phyloP scores from a whole-genome alignment of 2,888 invertebrate genomes.

The Caenorhabditis doughertyi region DNA sequence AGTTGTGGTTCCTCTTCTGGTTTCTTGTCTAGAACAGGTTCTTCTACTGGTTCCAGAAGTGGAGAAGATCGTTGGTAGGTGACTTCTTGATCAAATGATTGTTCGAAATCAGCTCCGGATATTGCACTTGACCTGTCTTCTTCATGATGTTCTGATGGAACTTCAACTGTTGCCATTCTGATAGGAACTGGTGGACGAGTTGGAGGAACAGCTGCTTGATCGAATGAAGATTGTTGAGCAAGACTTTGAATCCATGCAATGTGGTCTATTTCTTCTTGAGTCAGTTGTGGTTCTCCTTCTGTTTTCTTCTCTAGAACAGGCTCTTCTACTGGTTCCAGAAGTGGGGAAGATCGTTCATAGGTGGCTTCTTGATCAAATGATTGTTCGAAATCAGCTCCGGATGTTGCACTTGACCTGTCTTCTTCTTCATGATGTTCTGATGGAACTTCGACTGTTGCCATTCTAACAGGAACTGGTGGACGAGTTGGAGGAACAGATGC shows the following conservation, averaged over 20 bases:
- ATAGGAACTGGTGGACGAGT: not conserved
- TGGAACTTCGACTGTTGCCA: constrained; percentile 2
- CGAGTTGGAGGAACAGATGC: constrained; percentile 9
- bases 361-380: constrained; percentile 42
- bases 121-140: constrained; percentile 56
- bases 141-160: not conserved
- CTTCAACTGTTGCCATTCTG: not conserved
- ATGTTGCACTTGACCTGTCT: constrained; percentile 58
- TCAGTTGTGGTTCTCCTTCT: constrained; percentile 16
- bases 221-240: constrained; percentile 31
- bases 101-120: constrained; percentile 53
- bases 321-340: constrained; percentile 26
- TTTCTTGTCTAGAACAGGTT: not conserved
- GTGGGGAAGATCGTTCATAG: constrained; percentile 20
- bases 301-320: not conserved
- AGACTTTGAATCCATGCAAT: constrained; percentile 61
- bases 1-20: constrained; percentile 16
- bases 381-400: constrained; percentile 59
- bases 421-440: constrained; percentile 6
- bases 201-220: not conserved
- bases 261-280: constrained; percentile 64
- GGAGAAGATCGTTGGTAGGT: constrained; percentile 3
- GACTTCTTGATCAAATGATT: constrained; percentile 19
- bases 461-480: constrained; percentile 23
- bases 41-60: not conserved